A percentile compares a stretch with the other conserved stretches of the same genome.
Evolutionary conservation across 2,797 vertebrate genomes (phyloP).

Genomic region (Borostomias antarcticus): DNA sequence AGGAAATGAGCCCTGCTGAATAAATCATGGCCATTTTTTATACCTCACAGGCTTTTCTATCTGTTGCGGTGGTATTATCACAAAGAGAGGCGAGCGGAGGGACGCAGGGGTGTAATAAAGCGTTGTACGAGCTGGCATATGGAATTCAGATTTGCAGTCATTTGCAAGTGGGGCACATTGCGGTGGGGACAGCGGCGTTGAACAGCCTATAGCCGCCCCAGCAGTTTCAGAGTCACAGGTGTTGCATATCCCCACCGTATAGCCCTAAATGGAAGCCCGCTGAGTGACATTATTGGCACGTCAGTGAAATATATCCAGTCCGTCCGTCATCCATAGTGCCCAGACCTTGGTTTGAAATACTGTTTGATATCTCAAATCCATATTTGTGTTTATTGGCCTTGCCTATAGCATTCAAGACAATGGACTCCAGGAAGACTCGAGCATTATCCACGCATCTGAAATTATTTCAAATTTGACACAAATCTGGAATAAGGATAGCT

Average conservation of each 20-base stretch:
- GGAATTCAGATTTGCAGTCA: conserved; percentile 73
- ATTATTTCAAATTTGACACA: no score
- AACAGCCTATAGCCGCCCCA: conserved; percentile 57
- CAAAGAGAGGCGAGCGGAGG: conserved; percentile 63
- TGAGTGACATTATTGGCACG: conserved; percentile 55
- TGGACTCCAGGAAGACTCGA: no score
- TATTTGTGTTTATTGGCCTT: no score
- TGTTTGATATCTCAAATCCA: no score
- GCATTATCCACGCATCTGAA: no score
- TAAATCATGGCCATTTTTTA: conserved; percentile 71
- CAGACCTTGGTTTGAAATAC: neutral
- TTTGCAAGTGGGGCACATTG: conserved; percentile 74
- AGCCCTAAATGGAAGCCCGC: conserved; percentile 62
- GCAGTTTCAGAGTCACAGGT: conserved; percentile 71
- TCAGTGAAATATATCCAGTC: conserved; percentile 65
- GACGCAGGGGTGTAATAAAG: conserved; percentile 73
- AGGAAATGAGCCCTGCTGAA: conserved; percentile 79
- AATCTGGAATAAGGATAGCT: no score
- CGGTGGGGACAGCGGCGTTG: conserved; percentile 52
- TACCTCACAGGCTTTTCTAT: conserved; percentile 73
- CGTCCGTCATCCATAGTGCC: conserved; percentile 57
- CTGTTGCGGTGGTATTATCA: conserved; percentile 72
- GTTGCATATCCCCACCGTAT: conserved; percentile 62
- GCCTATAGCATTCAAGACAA: no score
- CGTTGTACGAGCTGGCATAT: conserved; percentile 64